phyloP scores from a whole-genome alignment of 1,140 invertebrate species.

The Ptiloglossa arizonensis region DNA sequence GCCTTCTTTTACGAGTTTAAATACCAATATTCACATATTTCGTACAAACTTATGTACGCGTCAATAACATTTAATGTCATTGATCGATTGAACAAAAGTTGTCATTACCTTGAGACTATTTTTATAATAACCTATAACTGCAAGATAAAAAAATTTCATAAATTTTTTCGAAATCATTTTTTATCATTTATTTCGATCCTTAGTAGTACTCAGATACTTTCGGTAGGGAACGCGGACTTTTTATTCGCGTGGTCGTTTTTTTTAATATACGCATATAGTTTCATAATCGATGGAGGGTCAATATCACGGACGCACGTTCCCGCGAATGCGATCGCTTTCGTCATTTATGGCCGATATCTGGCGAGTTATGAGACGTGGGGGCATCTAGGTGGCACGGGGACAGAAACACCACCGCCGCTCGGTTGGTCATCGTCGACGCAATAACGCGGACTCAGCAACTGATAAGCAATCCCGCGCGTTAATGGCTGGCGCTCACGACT shows the following conservation, averaged over 20 bases:
- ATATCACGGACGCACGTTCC: constrained; percentile 32
- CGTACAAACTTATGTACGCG: background rate
- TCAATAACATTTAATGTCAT: background rate
- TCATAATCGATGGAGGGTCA: constrained; percentile 44
- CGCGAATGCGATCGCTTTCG: constrained; percentile 49
- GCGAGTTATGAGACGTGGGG: constrained; percentile 66
- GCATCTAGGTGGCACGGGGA: constrained; percentile 59
- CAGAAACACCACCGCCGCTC: constrained; percentile 64
- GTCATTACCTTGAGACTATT: too few species aligned
- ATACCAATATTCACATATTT: background rate
- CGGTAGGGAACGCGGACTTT: too few species aligned
- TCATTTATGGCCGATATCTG: constrained; percentile 61
- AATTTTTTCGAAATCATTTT: too few species aligned
- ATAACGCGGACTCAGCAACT: constrained; percentile 75
- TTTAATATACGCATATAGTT: background rate
- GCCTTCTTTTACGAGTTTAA: background rate
- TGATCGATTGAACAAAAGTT: background rate
- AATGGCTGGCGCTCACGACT: constrained; percentile 66
- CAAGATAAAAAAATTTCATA: background rate
- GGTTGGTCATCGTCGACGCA: constrained; percentile 66
- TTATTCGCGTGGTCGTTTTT: background rate
- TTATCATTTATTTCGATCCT: too few species aligned
- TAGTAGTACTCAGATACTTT: too few species aligned
- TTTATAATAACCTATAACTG: background rate
- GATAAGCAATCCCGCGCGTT: constrained; percentile 75